A percentile compares a stretch with the other conserved stretches of the same genome.
These are phyloP conservation scores for Acipenser oxyrinchus DNA, from an alignment of 2,797 vertebrate genomes.

Conservation along the genomic window DNA sequence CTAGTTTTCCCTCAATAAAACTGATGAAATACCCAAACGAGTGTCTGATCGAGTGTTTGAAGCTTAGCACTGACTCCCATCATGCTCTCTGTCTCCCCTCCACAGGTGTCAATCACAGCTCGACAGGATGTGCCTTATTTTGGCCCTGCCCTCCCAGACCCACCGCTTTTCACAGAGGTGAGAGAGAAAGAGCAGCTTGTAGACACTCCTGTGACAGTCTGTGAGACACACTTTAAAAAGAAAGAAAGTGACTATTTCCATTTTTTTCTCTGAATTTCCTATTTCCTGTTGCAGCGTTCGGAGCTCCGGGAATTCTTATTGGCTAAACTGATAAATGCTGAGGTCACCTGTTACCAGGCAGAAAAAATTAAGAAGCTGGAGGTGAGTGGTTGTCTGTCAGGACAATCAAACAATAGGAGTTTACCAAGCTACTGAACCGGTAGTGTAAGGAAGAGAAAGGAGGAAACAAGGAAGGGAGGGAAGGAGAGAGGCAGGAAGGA, in stretches of 20 bases:
- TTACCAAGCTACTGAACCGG: no score
- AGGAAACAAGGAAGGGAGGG: no score
- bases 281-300: conserved; percentile 31
- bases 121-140: conserved; percentile 67
- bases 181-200: conserved; percentile 16
- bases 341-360: conserved; percentile 67
- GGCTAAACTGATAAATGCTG: conserved; percentile 67
- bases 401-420: no score
- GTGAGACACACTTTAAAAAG: neutral
- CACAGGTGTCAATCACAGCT: conserved; percentile 59
- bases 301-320: conserved; percentile 60
- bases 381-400: conserved; percentile 27
- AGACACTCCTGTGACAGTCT: neutral
- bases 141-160: conserved; percentile 59
- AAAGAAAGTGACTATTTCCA: neutral
- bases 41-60: no score
- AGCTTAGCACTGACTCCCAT: neutral
- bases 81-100: neutral
- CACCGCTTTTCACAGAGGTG: conserved; percentile 62
- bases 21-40: no score
- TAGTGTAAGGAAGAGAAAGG: no score
- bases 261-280: neutral
- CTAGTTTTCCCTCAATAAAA: no score
- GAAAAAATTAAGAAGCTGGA: conserved; percentile 56
- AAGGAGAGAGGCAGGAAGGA: no score